Conservation (phyloP, 2,797 vertebrate species). For the Danio kyathit region DNA sequence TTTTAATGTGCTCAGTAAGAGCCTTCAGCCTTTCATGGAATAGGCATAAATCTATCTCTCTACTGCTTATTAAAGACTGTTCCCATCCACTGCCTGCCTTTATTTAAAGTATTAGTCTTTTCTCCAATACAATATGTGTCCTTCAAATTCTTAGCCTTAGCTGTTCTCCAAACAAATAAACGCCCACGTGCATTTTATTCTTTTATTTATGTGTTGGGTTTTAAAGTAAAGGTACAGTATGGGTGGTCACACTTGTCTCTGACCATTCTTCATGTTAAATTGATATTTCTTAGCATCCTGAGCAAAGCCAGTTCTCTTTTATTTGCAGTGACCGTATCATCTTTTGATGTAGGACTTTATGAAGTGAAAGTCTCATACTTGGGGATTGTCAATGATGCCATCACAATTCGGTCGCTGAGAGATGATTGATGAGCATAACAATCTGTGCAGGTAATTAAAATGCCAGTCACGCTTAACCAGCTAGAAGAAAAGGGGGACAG, state of each 20-base stretch:
- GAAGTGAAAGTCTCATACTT: constrained; percentile 70
- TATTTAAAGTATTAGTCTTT: constrained; percentile 56
- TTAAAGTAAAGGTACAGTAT: constrained; percentile 43
- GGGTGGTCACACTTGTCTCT: constrained; percentile 55
- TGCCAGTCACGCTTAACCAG: constrained; percentile 82
- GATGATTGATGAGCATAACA: constrained; percentile 84
- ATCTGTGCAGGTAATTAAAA: constrained; percentile 78
- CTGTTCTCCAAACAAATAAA: constrained; percentile 33
- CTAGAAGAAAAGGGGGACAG: constrained; percentile 75
- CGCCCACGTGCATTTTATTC: not conserved
- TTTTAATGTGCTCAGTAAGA: constrained; percentile 74
- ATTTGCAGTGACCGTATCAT: constrained; percentile 39
- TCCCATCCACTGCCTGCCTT: constrained; percentile 59
- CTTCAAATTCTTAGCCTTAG: constrained; percentile 45
- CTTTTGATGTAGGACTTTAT: constrained; percentile 44
- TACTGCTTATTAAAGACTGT: constrained; percentile 57
- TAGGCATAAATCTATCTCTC: constrained; percentile 68
- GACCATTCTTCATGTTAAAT: constrained; percentile 36
- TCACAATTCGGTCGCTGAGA: constrained; percentile 81
- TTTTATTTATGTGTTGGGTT: constrained; percentile 15
- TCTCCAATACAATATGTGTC: constrained; percentile 52
- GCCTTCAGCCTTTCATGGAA: constrained; percentile 72
- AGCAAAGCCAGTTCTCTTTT: constrained; percentile 40
- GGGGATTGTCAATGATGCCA: constrained; percentile 75
- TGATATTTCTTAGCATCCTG: constrained; percentile 27